Conservation (phyloP, 1,140 invertebrate genomes). For the Brachionus manjavacas region DNA sequence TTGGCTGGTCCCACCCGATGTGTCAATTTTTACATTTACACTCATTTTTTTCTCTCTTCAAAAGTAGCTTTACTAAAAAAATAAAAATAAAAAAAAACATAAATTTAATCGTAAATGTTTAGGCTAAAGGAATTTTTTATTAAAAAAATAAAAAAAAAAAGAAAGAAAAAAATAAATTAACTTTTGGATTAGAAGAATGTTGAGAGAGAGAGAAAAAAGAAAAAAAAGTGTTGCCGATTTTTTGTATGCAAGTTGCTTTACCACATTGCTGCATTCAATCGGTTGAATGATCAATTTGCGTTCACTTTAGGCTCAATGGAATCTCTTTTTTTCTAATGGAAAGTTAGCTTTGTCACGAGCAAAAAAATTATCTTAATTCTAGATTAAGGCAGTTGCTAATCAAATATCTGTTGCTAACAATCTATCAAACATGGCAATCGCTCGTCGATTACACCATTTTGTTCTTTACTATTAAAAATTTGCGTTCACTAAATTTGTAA, state of each 20-base stretch:
- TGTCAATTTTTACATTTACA: conserved; percentile 10
- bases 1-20: neutral
- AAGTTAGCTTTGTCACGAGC: neutral
- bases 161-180: neutral
- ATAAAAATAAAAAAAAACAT: neutral
- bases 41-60: neutral
- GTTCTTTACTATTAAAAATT: neutral
- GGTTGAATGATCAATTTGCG: neutral
- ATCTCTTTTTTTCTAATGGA: neutral
- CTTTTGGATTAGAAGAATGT: neutral
- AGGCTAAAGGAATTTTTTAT: neutral
- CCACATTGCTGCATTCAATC: neutral
- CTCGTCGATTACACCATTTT: neutral
- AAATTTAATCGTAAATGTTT: neutral
- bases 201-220: neutral
- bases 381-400: neutral
- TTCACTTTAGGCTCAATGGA: neutral
- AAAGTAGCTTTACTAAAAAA: too few relatives aligned
- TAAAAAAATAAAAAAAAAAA: neutral
- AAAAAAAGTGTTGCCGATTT: neutral
- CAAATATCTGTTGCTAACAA: neutral
- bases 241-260: neutral
- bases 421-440: neutral
- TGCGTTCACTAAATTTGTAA: neutral
- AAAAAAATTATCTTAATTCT: neutral